Evolutionary conservation across 2,113 vertebrate species (phyloP).

Genomic region (Grammomys dolichurus): DNA sequence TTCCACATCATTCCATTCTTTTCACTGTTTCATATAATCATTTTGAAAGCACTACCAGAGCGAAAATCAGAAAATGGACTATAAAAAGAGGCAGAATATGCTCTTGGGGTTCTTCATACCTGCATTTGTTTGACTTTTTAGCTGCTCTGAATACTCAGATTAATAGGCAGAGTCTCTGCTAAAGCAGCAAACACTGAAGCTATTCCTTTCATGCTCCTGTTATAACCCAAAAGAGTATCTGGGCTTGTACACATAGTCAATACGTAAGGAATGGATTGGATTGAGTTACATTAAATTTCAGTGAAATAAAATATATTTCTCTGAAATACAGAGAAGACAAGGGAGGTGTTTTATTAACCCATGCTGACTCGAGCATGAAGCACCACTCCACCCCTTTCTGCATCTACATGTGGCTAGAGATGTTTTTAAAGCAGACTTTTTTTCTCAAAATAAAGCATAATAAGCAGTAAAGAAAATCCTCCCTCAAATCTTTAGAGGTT

Average conservation of each 20-base stretch:
- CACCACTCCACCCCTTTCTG: neutral
- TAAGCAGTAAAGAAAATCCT: neutral
- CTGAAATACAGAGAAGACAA: neutral
- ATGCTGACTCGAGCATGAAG: neutral
- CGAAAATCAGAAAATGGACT: neutral
- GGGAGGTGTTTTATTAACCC: neutral
- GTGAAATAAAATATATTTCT: slow-evolving; percentile 12
- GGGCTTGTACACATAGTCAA: neutral
- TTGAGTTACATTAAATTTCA: neutral
- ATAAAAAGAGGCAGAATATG: neutral
- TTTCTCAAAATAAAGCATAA: neutral
- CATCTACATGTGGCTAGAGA: neutral
- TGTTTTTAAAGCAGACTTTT: neutral
- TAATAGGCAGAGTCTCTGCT: rapidly evolving
- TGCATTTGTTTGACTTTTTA: neutral
- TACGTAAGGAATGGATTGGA: neutral
- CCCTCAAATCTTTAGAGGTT: neutral
- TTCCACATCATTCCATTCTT: neutral
- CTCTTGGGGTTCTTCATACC: neutral
- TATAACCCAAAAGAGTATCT: neutral
- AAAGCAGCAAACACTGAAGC: neutral
- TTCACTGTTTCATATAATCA: neutral
- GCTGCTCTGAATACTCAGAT: neutral
- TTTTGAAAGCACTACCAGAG: neutral
- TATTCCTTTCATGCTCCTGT: neutral